Base-by-base conservation (phyloP, 2,113 vertebrate genomes). In the Neofelis nebulosa region DNA sequence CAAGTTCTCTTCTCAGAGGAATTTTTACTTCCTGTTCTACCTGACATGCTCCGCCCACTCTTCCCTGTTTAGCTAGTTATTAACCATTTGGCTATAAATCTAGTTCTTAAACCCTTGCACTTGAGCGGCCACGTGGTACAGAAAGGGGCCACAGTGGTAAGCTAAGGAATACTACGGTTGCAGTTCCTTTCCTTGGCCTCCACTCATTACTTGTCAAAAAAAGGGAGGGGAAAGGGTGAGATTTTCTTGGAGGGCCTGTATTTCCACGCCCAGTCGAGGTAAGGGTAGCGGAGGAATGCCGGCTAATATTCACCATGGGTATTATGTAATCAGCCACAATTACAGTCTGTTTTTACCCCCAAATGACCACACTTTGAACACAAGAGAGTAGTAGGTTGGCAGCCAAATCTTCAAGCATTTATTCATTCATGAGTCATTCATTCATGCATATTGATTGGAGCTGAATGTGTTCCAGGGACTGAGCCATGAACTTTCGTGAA, bases 121-220 rank as follows among this genome's bases (percentile, higher is more conserved):
- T 76, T 27, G 16, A 45, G 65, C 21, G 33, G 13, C 13, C 27
- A 11, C 3, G 36, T 45, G 73, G 69, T 41, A 41, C 12, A 73
- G 63, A 74, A n/a, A 52, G 25, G 93, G 33, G 52, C 29, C 48
- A 50, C 0, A 0, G 36, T 3, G 76, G 29, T 55, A 52, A 61
- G 33, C 16, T 29, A 27, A 82, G 33, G 7, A 57, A 69, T 11
- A 13, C 0, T 41, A 76, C 50, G 7, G 7, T 36, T 80, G 3
- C 3, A 1, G 25, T 78, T 45, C 3, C 7, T 81, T 38, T 25
- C 0, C 4, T 13, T 27, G 14, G 0, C 3, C 18, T 1, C 2
- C 6, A 61, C 11, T 36, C 29, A 3, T 66, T 4, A 41, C 61
- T 87, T 92, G 63, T 74, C 16, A 55, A n/a, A 18, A 83, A 73